Conservation (phyloP, 2,888 invertebrate species). For the Boloria selene region DNA sequence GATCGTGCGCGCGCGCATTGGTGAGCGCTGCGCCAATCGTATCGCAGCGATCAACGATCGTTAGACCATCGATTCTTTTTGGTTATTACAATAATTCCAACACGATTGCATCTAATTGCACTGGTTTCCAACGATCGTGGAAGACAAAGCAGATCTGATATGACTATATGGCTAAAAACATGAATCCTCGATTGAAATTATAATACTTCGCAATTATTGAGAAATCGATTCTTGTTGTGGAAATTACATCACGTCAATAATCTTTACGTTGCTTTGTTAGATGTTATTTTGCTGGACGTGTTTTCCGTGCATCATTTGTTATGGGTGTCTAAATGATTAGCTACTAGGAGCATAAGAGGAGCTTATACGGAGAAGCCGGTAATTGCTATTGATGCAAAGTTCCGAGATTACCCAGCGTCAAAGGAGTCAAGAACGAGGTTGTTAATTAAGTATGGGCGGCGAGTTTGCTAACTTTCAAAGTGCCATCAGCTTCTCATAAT, state of each 20-base stretch:
- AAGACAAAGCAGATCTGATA: conserved; percentile 63
- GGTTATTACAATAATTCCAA: conserved; percentile 81
- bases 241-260: conserved; percentile 62
- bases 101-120: conserved; percentile 79
- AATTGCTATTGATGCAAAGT: conserved; percentile 55
- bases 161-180: conserved; percentile 51
- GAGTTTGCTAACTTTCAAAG: conserved; percentile 47
- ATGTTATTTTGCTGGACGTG: conserved; percentile 66
- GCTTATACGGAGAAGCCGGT: conserved; percentile 43
- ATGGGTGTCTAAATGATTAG: conserved; percentile 43
- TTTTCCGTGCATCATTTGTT: conserved; percentile 52
- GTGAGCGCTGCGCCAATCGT: conserved; percentile 71
- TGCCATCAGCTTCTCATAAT: conserved; percentile 45
- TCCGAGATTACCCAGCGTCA: conserved; percentile 56
- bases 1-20: conserved; percentile 75
- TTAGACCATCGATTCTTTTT: conserved; percentile 77
- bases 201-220: conserved; percentile 52
- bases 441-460: conserved; percentile 60
- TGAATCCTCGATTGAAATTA: conserved; percentile 48
- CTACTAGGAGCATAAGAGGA: conserved; percentile 39
- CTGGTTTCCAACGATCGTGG: conserved; percentile 71
- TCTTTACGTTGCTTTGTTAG: conserved; percentile 61
- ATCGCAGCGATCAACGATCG: conserved; percentile 62
- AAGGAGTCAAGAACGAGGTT: conserved; percentile 64
- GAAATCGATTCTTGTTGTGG: conserved; percentile 59